Evolutionary conservation across 2,113 vertebrate genomes (phyloP), one percentile per base, ranked within the genome.

Genomic region (Onychostruthus taczanowskii): DNA sequence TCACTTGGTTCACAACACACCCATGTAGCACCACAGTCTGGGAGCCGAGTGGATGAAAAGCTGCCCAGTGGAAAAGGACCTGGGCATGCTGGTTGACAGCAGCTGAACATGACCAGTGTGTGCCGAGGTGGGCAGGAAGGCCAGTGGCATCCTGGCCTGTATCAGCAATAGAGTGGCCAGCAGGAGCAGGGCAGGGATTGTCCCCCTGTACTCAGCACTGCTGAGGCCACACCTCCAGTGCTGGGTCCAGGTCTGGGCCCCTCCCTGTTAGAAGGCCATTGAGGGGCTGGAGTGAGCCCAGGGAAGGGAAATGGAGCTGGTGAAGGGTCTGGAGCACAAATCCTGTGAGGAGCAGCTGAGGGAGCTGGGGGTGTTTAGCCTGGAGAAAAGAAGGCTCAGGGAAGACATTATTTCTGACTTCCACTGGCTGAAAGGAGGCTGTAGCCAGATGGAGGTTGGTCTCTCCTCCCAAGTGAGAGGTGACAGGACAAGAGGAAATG

Each of bases 251-350:
- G 3, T 39, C 53, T 74, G 33, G n/a, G 52, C 13, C 7, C 27
- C 11, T 39, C 87, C 12, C 7, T 20, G 1, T 1, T 4, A 43
- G 33, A 66, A 44, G 5, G 52, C n/a, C 16, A 66, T 0, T 30
- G 77, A 53, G 61, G n/a, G 9, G 23, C 33, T 82, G 52, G 10
- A 59, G 52, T 0, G 7, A 5, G 39, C 10, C 20, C 62, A 53
- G 39, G 2, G 24, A 53, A 47, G 28, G 12, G n/a, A n/a, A 61
- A 0, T 0, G 2, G 44, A 8, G 23, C 9, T 53, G 62, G 6
- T 1, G 39, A 35, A 61, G 62, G 46, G 16, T 46, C 20, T 75
- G 53, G 16, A 53, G 13, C 39, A n/a, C n/a, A 21, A 15, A 18
- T 33, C 5, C 30, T n/a, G 9, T 26, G 53, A 75, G 23, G 16